Base-by-base conservation (phyloP, 2,888 invertebrate species). In the Caprella mutica region DNA sequence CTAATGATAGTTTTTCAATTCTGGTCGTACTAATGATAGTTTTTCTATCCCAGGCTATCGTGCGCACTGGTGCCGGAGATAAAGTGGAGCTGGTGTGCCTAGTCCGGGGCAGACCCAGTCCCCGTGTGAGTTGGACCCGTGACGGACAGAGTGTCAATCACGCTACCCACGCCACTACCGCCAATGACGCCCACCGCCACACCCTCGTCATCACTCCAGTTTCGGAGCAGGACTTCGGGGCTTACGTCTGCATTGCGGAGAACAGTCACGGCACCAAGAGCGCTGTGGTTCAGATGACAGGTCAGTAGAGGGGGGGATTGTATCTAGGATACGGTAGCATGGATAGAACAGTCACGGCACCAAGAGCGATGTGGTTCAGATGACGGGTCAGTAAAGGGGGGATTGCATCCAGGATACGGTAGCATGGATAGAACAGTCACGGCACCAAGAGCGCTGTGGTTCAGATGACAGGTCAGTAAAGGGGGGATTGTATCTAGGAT, bases 401-500 rank as follows among this genome's bases (percentile, higher is more conserved):
- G n/a, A n/a, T n/a, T n/a, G n/a, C n/a, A n/a, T n/a, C n/a, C n/a
- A n/a, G n/a, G n/a, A n/a, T n/a, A n/a, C n/a, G n/a, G n/a, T n/a
- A n/a, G n/a, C n/a, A n/a, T n/a, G n/a, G n/a, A n/a, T n/a, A n/a
- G n/a, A n/a, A n/a, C n/a, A n/a, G n/a, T 69, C 76, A 82, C 67
- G 82, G 82, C 65, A 80, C 80, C 72, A 57, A 57, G 30, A 35
- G 48, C 21, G 57, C 57, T 14, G 51, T 44, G 6, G 53, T 61
- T 30, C 61, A 61, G 27, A 57, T 61, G 61, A 61, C 61, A 56
- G 60, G 60, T 60, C 39, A n/a, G 48, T n/a, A n/a, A n/a, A n/a
- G n/a, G n/a, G 77, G 79, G 66, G 82, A 82, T 74, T 82, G 82
- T 71, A n/a, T n/a, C 82, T 81, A 67, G 81, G 81, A 74, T 82